Conservation (phyloP, 2,888 invertebrate species). For the Drosophila falleni region DNA sequence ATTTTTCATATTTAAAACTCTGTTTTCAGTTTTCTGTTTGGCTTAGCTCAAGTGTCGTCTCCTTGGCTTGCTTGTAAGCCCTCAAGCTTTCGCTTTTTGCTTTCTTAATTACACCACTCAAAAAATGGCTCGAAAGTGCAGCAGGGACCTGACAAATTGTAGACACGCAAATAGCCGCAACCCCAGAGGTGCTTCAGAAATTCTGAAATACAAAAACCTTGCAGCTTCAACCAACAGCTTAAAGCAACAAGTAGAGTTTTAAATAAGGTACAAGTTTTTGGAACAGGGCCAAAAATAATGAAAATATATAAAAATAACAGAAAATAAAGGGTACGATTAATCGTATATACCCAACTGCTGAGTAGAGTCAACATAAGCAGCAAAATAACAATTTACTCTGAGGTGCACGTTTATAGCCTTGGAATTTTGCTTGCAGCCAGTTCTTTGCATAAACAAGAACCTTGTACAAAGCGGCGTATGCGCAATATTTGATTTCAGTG, state of each 20-base stretch:
- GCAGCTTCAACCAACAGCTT: constrained; percentile 7
- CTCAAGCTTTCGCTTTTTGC: constrained; percentile 64
- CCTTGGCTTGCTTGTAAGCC: constrained; percentile 47
- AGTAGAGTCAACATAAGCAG: constrained; percentile 17
- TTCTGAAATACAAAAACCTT: constrained; percentile 26
- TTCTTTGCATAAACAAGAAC: constrained; percentile 28
- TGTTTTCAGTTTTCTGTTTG: constrained; percentile 51
- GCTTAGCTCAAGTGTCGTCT: constrained; percentile 54
- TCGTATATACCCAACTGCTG: neutral
- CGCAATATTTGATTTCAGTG: constrained; percentile 56
- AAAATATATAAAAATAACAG: constrained; percentile 1
- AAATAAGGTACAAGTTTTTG: constrained; percentile 2
- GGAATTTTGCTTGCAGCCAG: constrained; percentile 23
- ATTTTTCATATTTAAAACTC: constrained; percentile 57
- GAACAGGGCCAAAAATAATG: neutral
- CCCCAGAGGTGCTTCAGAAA: constrained; percentile 33
- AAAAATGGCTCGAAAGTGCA: constrained; percentile 63
- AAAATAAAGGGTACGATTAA: neutral
- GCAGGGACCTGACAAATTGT: constrained; percentile 65
- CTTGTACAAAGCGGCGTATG: constrained; percentile 56
- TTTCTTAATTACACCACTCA: constrained; percentile 70
- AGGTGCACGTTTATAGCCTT: constrained; percentile 31
- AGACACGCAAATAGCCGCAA: constrained; percentile 69
- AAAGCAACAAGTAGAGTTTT: constrained; percentile 4
- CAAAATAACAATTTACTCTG: constrained; percentile 1